Conservation (phyloP, 2,888 invertebrate genomes). For the Carabus problematicus region DNA sequence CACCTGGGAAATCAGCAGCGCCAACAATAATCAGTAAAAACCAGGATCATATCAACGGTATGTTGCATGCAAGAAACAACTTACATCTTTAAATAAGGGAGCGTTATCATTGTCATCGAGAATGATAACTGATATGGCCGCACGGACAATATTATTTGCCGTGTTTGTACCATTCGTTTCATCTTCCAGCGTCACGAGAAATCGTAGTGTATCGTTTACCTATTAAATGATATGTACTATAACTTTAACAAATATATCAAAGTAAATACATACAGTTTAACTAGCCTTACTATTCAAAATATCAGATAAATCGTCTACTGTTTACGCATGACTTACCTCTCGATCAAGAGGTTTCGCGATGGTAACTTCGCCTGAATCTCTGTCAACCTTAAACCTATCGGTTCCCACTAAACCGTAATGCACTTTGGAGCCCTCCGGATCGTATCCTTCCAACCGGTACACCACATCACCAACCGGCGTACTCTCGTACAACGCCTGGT, state of each 20-base stretch:
- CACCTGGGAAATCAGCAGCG: constrained; percentile 62
- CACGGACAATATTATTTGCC: constrained; percentile 73
- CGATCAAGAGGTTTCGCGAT: constrained; percentile 81
- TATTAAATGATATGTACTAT: constrained; percentile 57
- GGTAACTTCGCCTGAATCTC: constrained; percentile 79
- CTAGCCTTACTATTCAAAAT: background rate
- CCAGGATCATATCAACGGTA: too few species aligned
- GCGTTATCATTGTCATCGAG: constrained; percentile 90
- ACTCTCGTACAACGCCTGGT: constrained; percentile 78
- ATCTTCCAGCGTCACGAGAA: constrained; percentile 83
- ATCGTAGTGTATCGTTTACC: constrained; percentile 79
- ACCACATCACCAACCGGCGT: constrained; percentile 80
- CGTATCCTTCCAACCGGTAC: constrained; percentile 78
- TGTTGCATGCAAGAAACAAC: constrained; percentile 48
- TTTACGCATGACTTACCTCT: constrained; percentile 66
- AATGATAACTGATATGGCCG: constrained; percentile 82
- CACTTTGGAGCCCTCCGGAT: constrained; percentile 81
- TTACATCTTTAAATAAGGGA: constrained; percentile 79
- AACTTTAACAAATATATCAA: background rate
- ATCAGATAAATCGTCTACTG: background rate
- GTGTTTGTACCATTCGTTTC: constrained; percentile 64
- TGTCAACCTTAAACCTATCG: constrained; percentile 80
- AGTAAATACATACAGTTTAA: background rate
- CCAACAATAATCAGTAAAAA: too few species aligned
- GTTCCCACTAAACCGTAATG: constrained; percentile 79